Percentiles rank a stretch among this genome's conserved stretches.
Evolutionary conservation across 2,113 vertebrate genomes (phyloP).

Genomic region (Paralichthys olivaceus): DNA sequence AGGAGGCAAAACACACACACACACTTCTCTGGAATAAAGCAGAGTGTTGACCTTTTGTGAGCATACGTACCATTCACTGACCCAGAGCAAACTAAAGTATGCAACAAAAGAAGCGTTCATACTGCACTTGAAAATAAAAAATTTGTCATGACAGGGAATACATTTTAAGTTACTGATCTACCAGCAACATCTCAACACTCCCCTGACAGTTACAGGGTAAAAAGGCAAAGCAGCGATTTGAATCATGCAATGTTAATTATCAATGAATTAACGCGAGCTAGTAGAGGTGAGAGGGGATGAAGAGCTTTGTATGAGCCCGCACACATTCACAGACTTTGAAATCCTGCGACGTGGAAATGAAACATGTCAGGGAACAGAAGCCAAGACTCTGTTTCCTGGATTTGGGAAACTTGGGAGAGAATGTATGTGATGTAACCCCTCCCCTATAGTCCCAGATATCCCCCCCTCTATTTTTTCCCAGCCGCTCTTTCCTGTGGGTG

Average conservation of each 20-base stretch:
- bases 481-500: conserved; percentile 73
- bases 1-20: conserved; percentile 21
- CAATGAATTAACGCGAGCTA: neutral
- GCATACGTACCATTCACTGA: conserved; percentile 24
- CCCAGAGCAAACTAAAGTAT: conserved; percentile 20
- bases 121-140: conserved; percentile 12
- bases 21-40: conserved; percentile 20
- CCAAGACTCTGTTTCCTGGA: conserved; percentile 56
- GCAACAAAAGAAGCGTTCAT: neutral
- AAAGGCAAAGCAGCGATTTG: neutral
- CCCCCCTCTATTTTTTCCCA: neutral
- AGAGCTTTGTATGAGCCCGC: neutral
- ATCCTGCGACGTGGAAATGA: conserved; percentile 37
- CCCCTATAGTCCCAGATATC: conserved; percentile 27
- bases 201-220: neutral
- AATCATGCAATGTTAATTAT: neutral
- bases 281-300: neutral
- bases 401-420: conserved; percentile 58
- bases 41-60: conserved; percentile 35
- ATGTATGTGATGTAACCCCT: conserved; percentile 16
- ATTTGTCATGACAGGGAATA: conserved; percentile 6
- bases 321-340: conserved; percentile 21
- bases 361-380: conserved; percentile 36
- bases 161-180: conserved; percentile 17
- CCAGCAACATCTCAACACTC: conserved; percentile 1